These are phyloP conservation scores for Rhinoraja longicauda DNA, from an alignment of 2,797 vertebrate species.

Conservation along the genomic window DNA sequence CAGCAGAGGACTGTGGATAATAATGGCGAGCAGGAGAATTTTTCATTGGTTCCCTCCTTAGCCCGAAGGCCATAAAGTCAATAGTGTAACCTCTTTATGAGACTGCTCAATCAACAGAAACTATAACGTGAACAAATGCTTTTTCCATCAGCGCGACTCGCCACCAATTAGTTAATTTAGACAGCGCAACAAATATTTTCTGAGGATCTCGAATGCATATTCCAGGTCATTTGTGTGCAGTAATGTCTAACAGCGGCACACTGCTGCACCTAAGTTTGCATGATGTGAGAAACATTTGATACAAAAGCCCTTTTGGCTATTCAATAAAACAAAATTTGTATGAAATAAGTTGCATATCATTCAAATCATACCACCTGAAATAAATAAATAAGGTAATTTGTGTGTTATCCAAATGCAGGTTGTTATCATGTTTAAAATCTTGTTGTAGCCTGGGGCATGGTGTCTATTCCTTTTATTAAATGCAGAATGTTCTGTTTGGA, in stretches of 20 bases:
- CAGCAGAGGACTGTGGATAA: neutral
- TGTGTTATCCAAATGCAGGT: slow-evolving; percentile 5
- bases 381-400: neutral
- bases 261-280: slow-evolving; percentile 9
- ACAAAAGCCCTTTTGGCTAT: slow-evolving; percentile 20
- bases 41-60: neutral
- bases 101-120: neutral
- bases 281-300: slow-evolving; percentile 4
- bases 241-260: too few species aligned
- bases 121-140: neutral
- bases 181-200: neutral
- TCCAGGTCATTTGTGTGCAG: neutral
- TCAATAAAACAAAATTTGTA: slow-evolving; percentile 12
- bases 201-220: neutral
- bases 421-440: neutral
- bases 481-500: neutral
- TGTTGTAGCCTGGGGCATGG: neutral
- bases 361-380: slow-evolving; percentile 2
- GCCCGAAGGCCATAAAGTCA: neutral
- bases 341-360: neutral
- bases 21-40: neutral
- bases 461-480: neutral
- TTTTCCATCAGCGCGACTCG: neutral
- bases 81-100: neutral
- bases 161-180: neutral